Evolutionary conservation across 1,140 invertebrate genomes (phyloP).

Genomic region (Trichonephila clavipes): DNA sequence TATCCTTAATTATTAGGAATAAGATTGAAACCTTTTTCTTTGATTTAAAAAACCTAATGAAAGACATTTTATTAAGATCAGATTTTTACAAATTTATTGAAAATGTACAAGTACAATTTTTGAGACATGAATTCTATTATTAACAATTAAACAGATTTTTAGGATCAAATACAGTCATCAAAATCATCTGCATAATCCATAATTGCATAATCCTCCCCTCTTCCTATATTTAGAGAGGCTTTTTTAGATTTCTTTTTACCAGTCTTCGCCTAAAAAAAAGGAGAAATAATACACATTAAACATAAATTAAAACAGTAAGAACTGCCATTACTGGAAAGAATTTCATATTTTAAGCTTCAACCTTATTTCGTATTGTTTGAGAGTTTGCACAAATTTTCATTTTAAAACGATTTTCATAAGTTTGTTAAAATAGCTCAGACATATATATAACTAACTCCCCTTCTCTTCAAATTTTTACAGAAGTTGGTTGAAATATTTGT

Average conservation of each 20-base stretch:
- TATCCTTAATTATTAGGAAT: too few species aligned
- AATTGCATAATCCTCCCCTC: conserved; percentile 67
- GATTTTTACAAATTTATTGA: conserved; percentile 66
- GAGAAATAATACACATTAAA: neutral
- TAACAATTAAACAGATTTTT: neutral
- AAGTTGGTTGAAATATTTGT: too few species aligned
- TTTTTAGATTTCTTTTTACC: conserved; percentile 77
- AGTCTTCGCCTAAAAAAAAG: conserved; percentile 70
- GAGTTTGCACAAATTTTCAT: too few species aligned
- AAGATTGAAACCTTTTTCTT: too few species aligned
- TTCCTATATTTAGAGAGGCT: conserved; percentile 74
- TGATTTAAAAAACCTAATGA: neutral
- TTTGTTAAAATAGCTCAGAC: too few species aligned
- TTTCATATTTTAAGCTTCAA: too few species aligned
- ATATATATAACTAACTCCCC: too few species aligned
- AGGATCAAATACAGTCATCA: conserved; percentile 78
- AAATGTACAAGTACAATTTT: conserved; percentile 60
- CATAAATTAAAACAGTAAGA: neutral
- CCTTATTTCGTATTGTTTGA: too few species aligned
- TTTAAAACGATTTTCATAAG: too few species aligned
- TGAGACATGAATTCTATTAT: neutral
- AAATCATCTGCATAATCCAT: conserved; percentile 77
- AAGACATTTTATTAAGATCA: conserved; percentile 41
- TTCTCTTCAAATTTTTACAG: too few species aligned
- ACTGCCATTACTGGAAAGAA: too few species aligned